A percentile compares a stretch with the other conserved stretches of the same genome.
These are phyloP conservation scores for Pollachius pollachius DNA, from an alignment of 2,113 vertebrate genomes.

Conservation along the genomic window DNA sequence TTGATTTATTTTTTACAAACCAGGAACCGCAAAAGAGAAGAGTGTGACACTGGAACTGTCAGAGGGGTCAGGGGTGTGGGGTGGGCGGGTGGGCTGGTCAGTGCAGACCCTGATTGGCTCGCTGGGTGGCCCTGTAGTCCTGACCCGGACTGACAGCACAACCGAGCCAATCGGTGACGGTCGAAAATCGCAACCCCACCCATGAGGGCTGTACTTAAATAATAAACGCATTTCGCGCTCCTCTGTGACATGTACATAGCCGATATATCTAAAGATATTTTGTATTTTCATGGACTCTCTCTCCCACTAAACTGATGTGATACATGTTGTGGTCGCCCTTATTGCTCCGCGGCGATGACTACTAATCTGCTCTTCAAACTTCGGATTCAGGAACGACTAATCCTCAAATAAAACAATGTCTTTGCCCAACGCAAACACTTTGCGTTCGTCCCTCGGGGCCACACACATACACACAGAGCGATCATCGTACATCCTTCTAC, in stretches of 20 bases:
- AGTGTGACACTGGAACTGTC: not conserved
- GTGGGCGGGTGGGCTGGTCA: slow-evolving; percentile 42
- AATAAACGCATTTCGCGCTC: slow-evolving; percentile 30
- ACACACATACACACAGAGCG: slow-evolving; percentile 43
- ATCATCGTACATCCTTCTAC: not conserved
- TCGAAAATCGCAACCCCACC: slow-evolving; percentile 27
- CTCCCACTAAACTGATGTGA: slow-evolving; percentile 22
- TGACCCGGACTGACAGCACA: slow-evolving; percentile 31
- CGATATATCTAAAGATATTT: slow-evolving; percentile 39
- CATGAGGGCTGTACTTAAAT: slow-evolving; percentile 30
- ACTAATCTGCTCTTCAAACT: too few species aligned
- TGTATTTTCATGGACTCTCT: slow-evolving; percentile 35
- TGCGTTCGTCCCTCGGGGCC: slow-evolving; percentile 32
- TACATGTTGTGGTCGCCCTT: slow-evolving; percentile 15
- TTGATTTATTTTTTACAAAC: slow-evolving; percentile 64
- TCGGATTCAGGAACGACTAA: too few species aligned
- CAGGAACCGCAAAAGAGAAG: slow-evolving; percentile 51
- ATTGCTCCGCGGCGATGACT: too few species aligned
- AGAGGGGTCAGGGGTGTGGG: slow-evolving; percentile 26
- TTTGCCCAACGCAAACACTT: slow-evolving; percentile 25
- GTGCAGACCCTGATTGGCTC: slow-evolving; percentile 50
- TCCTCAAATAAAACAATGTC: not conserved
- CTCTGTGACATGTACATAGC: slow-evolving; percentile 23
- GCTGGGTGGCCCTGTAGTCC: slow-evolving; percentile 47
- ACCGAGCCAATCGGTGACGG: slow-evolving; percentile 29